These are phyloP conservation scores for Steatornis caripensis DNA, from an alignment of 2,113 vertebrate species.

Conservation along the genomic window DNA sequence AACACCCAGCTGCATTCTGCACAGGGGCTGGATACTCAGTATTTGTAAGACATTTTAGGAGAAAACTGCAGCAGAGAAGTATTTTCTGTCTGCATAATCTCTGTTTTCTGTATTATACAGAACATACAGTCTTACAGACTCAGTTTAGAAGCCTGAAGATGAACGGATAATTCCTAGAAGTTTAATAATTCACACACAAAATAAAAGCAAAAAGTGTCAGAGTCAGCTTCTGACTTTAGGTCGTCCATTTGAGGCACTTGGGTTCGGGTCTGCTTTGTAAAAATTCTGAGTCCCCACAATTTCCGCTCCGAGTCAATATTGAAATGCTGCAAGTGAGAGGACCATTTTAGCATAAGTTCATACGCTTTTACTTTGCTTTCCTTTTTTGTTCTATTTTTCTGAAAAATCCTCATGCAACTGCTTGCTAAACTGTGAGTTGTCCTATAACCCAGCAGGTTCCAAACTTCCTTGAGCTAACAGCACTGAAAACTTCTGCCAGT, in stretches of 20 bases:
- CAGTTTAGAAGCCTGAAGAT: constrained; percentile 3
- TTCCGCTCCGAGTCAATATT: neutral
- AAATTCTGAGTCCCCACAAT: neutral
- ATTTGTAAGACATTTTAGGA: neutral
- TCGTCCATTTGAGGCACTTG: neutral
- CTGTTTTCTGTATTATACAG: constrained; percentile 6
- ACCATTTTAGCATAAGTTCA: neutral
- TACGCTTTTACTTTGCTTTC: neutral
- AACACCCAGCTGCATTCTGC: constrained; percentile 10
- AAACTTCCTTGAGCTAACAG: neutral
- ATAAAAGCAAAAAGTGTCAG: neutral
- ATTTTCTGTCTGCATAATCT: constrained; percentile 23
- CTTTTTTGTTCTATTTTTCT: neutral
- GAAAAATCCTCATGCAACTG: neutral
- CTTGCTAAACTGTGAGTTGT: neutral
- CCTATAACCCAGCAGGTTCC: neutral
- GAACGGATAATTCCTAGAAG: neutral
- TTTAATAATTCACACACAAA: neutral
- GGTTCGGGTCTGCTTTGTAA: neutral
- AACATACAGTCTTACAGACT: neutral
- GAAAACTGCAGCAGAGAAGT: constrained; percentile 7
- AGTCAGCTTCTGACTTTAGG: neutral
- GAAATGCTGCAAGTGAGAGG: neutral
- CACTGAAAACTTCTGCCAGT: neutral
- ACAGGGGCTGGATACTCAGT: neutral